phyloP scores from a whole-genome alignment of 2,888 invertebrate species.

The Gandaritis pyraliata region DNA sequence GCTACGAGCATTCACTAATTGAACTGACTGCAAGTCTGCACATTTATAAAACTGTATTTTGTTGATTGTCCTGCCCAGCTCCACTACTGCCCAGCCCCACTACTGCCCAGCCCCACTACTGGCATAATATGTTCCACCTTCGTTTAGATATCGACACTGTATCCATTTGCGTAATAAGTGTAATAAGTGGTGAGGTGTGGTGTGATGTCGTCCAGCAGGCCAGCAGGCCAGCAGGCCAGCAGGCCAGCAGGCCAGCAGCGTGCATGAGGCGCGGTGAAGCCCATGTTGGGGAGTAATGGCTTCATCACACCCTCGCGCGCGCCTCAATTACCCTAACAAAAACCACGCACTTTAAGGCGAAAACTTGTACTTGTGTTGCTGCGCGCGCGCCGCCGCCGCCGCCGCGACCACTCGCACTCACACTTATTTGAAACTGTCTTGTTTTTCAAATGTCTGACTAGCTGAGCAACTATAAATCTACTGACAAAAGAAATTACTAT shows the following conservation, averaged over 20 bases:
- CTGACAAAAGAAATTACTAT: no score
- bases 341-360: constrained; percentile 21
- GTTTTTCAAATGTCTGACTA: constrained; percentile 7
- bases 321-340: constrained; percentile 32
- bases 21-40: constrained; percentile 16
- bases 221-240: no score
- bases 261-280: background rate
- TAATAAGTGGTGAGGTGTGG: background rate
- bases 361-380: constrained; percentile 16
- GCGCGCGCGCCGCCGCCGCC: no score
- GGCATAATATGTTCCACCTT: no score
- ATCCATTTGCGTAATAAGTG: no score
- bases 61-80: no score
- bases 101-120: no score
- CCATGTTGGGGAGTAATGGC: constrained; percentile 35
- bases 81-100: no score
- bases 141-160: no score
- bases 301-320: constrained; percentile 25
- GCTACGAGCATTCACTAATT: no score
- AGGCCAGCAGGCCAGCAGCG: background rate
- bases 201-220: no score
- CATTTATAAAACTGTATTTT: background rate
- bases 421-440: constrained; percentile 3
- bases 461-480: no score
- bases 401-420: background rate